Evolutionary conservation across 2,113 vertebrate genomes (phyloP), one percentile per base, ranked within the genome.

Genomic region (Columbina picui): DNA sequence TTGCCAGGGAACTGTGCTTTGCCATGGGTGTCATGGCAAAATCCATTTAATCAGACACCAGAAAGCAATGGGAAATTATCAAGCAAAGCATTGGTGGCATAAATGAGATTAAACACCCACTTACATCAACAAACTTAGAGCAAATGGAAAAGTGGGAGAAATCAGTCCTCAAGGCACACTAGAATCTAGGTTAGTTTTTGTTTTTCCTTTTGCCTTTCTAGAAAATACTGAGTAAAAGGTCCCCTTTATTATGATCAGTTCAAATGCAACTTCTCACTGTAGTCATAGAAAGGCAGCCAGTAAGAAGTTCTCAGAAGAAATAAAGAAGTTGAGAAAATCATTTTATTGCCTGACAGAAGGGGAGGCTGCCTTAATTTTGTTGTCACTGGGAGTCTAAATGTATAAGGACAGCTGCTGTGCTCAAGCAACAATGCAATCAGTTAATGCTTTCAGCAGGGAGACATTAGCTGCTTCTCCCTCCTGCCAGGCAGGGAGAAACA

Each of bases 401-500:
- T 94, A n/a, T 96, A 94, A 97, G 96, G 97, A 97, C 97, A 97
- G 96, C 97, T 98, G 97, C 97, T 98, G 97, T 98, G 97, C 97
- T 98, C 97, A 96, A 93, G 96, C 90, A 97, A 96, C 96, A 97
- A 97, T 96, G 96, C 97, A 97, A 98, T 97, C 97, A 97, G 97
- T 98, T 98, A 98, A 97, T 97, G 96, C 96, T 96, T 98, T 98
- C 97, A 97, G 97, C 96, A 89, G 97, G 96, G 97, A 97, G 83
- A 97, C 96, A 97, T 98, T 97, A 97, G 95, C 92, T 18, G 39
- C 89, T 94, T 94, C 93, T 95, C 93, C 96, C 96, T 96, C 97
- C 96, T 96, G 95, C 95, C 87, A 96, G 94, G 96, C 96, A 92
- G 95, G 93, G 93, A 88, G 89, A 95, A 97, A 97, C 79, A 94